Base-by-base conservation (phyloP, 2,113 vertebrate species). In the Hepsetus odoe region DNA sequence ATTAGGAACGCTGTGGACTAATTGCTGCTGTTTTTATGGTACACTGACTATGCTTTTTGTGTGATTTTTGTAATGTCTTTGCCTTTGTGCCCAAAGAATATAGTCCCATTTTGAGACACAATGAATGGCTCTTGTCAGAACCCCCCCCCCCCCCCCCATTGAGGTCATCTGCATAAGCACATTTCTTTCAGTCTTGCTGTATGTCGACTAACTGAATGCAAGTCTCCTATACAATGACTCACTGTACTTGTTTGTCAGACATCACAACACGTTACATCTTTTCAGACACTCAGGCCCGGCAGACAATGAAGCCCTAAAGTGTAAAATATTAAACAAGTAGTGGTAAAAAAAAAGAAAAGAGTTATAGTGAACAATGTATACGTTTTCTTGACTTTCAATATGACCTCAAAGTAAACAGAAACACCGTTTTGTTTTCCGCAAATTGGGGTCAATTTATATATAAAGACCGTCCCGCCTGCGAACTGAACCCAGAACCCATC, bases 1-100 rank as follows among this genome's bases (percentile, higher is more conserved):
- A 44, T 76, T 40, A 70, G 9, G 4, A 67, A 71, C 16, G 46
- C 49, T 68, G 38, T 68, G 24, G 40, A 77, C 55, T 80, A 79
- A 84, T 83, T 83, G 71, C 76, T 76, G 58, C 59, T 55, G 66
- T 74, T 71, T 76, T 40, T 73, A 69, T 72, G 38, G 69, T 81
- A 61, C 24, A 18, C 67, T 72, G 49, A 59, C 16, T 38, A 65
- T 53, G 20, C 16, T 44, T 26, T 62, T 30, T 35, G 20, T n/a
- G 0, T 38, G 5, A 11, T 2, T 16, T 24, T 33, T 22, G 44
- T 59, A 38, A 62, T 69, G 74, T 11, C 12, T 64, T 70, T 77
- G 64, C 38, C 59, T 77, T 64, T 74, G 65, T 51, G 35, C 28
- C 13, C 22, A 40, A 20, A 40, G 44, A 10, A 46, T 38, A 13